Conservation (phyloP, 2,113 vertebrate species). For the Mus pahari region DNA sequence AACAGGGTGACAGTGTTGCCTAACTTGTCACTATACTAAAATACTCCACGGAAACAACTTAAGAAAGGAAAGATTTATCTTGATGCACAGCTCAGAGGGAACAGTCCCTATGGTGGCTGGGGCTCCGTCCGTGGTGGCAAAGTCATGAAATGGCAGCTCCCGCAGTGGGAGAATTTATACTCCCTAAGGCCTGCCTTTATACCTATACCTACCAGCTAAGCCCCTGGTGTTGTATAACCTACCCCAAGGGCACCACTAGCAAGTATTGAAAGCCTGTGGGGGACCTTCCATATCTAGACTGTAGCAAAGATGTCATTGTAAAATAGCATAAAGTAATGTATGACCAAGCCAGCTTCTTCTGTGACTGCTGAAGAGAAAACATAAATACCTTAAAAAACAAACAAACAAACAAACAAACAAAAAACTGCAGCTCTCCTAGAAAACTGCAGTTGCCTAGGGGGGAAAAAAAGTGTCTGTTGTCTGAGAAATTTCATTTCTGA, state of each 20-base stretch:
- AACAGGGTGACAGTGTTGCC: not conserved
- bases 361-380: not conserved
- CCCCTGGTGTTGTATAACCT: not conserved
- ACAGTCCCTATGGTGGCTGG: too few species aligned
- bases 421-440: not conserved
- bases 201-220: not conserved
- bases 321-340: constrained; percentile 36
- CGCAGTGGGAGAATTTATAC: too few species aligned
- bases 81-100: not conserved
- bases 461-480: not conserved
- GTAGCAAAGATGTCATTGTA: not conserved
- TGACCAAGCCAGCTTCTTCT: not conserved
- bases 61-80: not conserved
- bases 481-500: constrained; percentile 52
- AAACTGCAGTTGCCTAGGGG: not conserved
- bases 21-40: not conserved
- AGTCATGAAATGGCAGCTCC: not conserved
- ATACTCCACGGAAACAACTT: not conserved
- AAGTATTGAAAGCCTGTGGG: not conserved
- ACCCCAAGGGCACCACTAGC: not conserved
- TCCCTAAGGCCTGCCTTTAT: too few species aligned
- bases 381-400: too few species aligned
- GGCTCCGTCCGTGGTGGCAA: too few species aligned
- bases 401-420: too few species aligned
- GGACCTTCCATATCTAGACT: not conserved